Evolutionary conservation across 2,113 vertebrate species (phyloP).

Genomic region (Oreochromis tanganicae): DNA sequence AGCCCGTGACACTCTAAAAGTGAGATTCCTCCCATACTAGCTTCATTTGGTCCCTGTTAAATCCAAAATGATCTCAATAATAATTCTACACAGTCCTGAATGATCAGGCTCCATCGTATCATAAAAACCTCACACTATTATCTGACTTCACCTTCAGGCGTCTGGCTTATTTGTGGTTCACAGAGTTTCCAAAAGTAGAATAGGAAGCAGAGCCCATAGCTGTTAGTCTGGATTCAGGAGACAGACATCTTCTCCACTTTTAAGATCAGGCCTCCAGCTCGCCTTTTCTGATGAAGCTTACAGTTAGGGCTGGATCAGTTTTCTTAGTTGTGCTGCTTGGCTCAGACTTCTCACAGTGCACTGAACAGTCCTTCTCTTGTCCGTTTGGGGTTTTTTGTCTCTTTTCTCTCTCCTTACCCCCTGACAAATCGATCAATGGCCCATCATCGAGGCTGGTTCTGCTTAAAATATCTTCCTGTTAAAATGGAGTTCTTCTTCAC

Average conservation of each 20-base stretch:
- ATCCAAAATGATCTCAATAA: background rate
- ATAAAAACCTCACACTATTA: background rate
- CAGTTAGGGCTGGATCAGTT: background rate
- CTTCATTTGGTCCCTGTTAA: accelerated
- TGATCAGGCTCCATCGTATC: accelerated
- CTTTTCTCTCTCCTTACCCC: accelerated
- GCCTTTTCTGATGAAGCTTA: background rate
- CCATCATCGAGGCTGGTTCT: background rate
- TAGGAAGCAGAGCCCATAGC: accelerated
- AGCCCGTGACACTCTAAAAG: background rate
- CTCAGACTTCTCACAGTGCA: background rate
- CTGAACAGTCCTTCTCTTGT: background rate
- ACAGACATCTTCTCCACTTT: accelerated
- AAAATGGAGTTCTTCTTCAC: background rate
- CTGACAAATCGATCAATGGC: background rate
- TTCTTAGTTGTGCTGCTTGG: background rate
- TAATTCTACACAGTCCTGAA: background rate
- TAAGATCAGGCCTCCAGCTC: background rate
- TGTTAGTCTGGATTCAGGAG: background rate
- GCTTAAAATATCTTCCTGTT: background rate
- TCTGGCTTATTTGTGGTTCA: accelerated
- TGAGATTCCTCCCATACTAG: background rate
- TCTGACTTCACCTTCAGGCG: background rate
- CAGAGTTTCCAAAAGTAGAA: background rate
- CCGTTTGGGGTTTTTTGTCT: background rate